Percentiles rank a stretch among this genome's conserved stretches.
Conservation (phyloP, 2,888 invertebrate genomes). For the Macaria liturata region DNA sequence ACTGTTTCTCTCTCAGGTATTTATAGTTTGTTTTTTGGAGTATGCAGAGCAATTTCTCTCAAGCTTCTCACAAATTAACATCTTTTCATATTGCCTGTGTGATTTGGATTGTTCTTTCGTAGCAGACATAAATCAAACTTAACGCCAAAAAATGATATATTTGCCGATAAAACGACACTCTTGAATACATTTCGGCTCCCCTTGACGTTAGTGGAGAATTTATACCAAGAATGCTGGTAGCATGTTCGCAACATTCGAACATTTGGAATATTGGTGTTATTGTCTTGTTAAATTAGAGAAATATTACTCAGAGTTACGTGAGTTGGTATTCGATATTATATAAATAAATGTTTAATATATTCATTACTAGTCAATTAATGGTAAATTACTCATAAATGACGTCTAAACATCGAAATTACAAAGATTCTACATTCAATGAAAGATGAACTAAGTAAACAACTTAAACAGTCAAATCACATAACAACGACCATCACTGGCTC, state of each 20-base stretch:
- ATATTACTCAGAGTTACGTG: too few species aligned
- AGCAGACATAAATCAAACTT: conserved; percentile 62
- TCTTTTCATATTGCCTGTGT: conserved; percentile 38
- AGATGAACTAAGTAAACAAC: not conserved
- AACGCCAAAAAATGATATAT: conserved; percentile 69
- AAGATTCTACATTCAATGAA: not conserved
- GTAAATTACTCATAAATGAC: too few species aligned
- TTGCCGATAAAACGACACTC: conserved; percentile 65
- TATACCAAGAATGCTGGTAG: conserved; percentile 31
- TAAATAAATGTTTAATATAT: too few species aligned
- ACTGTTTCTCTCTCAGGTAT: too few species aligned
- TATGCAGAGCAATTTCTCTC: conserved; percentile 11
- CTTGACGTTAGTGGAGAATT: conserved; percentile 47
- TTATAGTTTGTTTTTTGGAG: too few species aligned
- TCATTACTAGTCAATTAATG: too few species aligned
- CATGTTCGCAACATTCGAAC: conserved; percentile 26
- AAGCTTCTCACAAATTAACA: conserved; percentile 23
- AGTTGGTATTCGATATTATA: too few species aligned
- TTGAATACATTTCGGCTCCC: conserved; percentile 61
- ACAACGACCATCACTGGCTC: not conserved
- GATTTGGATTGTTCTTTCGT: conserved; percentile 63
- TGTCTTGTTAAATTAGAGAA: too few species aligned
- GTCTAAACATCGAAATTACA: too few species aligned
- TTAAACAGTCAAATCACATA: not conserved
- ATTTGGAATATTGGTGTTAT: conserved; percentile 1